These are phyloP conservation scores for Timema cristinae DNA, from an alignment of 2,888 invertebrate species.

Conservation along the genomic window DNA sequence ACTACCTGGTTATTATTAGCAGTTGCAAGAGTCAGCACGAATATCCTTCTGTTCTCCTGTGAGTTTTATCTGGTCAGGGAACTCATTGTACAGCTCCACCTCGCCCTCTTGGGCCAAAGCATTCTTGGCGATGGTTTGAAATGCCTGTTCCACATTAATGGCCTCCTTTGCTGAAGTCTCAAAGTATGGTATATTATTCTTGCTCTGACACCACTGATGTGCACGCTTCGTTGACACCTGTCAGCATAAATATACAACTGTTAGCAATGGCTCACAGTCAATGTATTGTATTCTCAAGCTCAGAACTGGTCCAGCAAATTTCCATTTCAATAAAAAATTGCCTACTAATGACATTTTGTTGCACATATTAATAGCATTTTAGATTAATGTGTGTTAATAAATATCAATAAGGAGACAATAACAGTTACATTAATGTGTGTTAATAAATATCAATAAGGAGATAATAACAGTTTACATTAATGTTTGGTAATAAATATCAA, in stretches of 20 bases:
- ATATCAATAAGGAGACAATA: too few species aligned
- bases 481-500: too few species aligned
- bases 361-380: too few species aligned
- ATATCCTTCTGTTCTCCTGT: conserved; percentile 28
- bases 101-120: conserved; percentile 90
- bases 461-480: too few species aligned
- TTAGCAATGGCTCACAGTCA: neutral
- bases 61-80: conserved; percentile 93
- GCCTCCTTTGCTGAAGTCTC: conserved; percentile 99
- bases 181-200: conserved; percentile 98
- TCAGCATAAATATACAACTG: conserved; percentile 10
- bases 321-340: too few species aligned
- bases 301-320: too few species aligned
- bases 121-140: conserved; percentile 97
- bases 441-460: too few species aligned
- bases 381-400: too few species aligned
- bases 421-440: too few species aligned
- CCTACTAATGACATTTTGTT: too few species aligned
- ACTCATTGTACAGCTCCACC: conserved; percentile 94
- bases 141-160: conserved; percentile 97
- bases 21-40: conserved; percentile 27
- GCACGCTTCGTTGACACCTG: conserved; percentile 82
- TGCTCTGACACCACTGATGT: conserved; percentile 98
- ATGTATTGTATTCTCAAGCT: conserved; percentile 15
- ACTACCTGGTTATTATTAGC: conserved; percentile 21